A percentile compares a stretch with the other conserved stretches of the same genome.
Evolutionary conservation across 2,113 vertebrate species (phyloP).

Genomic region (Xyrauchen texanus): DNA sequence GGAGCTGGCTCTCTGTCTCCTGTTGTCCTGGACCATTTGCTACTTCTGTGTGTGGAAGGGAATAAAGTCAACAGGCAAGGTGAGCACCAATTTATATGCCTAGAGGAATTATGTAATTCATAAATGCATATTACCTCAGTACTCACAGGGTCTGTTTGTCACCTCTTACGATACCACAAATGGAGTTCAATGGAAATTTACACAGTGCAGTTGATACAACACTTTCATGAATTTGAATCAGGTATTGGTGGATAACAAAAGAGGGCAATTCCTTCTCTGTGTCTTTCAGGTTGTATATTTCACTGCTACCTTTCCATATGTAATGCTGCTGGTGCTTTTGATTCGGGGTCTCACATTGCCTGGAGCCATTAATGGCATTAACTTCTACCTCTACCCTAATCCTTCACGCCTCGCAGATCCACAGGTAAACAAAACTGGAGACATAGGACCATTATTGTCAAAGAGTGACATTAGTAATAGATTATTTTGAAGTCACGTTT

Average conservation of each 20-base stretch:
- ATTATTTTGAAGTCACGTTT: neutral
- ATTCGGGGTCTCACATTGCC: slow-evolving; percentile 88
- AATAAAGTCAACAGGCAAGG: slow-evolving; percentile 84
- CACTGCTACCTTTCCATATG: slow-evolving; percentile 92
- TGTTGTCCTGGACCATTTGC: slow-evolving; percentile 81
- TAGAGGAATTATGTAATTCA: neutral
- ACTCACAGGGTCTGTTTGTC: neutral
- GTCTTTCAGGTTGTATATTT: slow-evolving; percentile 89
- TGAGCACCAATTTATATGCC: slow-evolving; percentile 40
- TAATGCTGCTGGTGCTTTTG: slow-evolving; percentile 86
- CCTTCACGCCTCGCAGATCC: slow-evolving; percentile 86
- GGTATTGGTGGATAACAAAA: neutral
- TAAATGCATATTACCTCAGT: no score
- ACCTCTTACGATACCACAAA: neutral
- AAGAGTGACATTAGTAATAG: neutral
- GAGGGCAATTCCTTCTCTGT: neutral
- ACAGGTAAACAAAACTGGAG: slow-evolving; percentile 73
- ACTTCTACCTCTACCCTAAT: slow-evolving; percentile 93
- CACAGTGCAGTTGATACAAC: neutral
- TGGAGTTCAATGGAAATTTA: neutral
- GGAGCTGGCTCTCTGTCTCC: slow-evolving; percentile 81
- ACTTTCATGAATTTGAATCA: neutral
- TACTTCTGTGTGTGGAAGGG: slow-evolving; percentile 87
- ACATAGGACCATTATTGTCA: neutral
- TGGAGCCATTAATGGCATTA: slow-evolving; percentile 84